Base-by-base conservation (phyloP, 2,888 invertebrate species). In the Scelioninae gen. 2 region DNA sequence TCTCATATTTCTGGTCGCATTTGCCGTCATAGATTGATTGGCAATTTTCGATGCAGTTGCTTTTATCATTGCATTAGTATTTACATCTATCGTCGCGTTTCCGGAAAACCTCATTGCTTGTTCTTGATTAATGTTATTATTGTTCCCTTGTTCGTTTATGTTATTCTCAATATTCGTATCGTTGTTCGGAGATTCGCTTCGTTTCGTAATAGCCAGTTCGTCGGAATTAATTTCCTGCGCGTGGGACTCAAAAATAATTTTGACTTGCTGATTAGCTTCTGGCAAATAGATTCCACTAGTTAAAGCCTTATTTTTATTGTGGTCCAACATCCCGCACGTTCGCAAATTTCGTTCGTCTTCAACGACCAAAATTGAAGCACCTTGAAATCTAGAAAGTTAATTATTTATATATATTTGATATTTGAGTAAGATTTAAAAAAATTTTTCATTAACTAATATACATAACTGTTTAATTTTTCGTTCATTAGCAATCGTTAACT, bases 341-440 rank as follows among this genome's bases (percentile, higher is more conserved):
- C 91, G 89, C 45, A 95, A 86, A 82, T 92, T 91, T 79, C 91
- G 91, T 48, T 93, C 93, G 6, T 94, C 95, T 86, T 93, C 91
- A 0, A 95, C 94, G 1, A 95, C 93, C 79, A 95, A 87, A 80
- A 95, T 91, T 68, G 93, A 90, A 0, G 94, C 92, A 11, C 95
- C 95, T 78, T 92, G 90, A 83, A 85, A 86, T 64, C 86, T 86
- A 39, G 2, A 7, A 39, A 39, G 1, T 39, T 16, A 15, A 39
- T 9, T 22, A 22, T 4, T 22, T 4, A 22, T 4, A 22, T 22
- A 22, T 22, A 22, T 4, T 22, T 22, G 5, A n/a, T n/a, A n/a
- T n/a, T n/a, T n/a, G n/a, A n/a, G n/a, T n/a, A n/a, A n/a, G n/a
- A n/a, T n/a, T n/a, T n/a, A n/a, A n/a, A n/a, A n/a, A n/a, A n/a